Base-by-base conservation (phyloP, 2,797 vertebrate genomes). In the Phyllotis vaccarum region DNA sequence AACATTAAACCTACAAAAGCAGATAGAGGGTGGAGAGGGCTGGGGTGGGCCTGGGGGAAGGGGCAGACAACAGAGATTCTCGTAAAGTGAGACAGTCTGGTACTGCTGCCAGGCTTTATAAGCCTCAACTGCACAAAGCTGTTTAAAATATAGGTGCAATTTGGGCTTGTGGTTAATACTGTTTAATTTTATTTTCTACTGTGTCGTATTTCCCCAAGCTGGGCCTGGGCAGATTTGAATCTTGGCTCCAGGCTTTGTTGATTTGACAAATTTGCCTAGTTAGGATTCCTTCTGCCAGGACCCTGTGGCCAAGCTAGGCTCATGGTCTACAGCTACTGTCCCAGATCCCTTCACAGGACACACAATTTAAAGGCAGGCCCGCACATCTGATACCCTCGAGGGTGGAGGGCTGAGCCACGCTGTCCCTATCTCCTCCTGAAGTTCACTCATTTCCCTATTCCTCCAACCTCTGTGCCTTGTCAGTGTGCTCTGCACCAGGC, bases 141-240 rank as follows among this genome's bases (percentile, higher is more conserved):
- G 93, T 89, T 80, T 74, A 95, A 97, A 97, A 97, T 96, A 97
- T 60, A 93, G 94, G 93, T 91, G 94, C 91, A 95, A 94, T 96
- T 94, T 94, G 76, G 81, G 96, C 96, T 93, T 94, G 86, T 83
- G 97, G 85, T 97, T 96, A 96, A 92, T 92, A 68, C 82, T 87
- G 90, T 60, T 94, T 94, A 89, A 96, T 93, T 96, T 92, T 95
- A 89, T 54, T 88, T 94, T 87, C 80, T 68, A 89, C 95, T 72
- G 17, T 56, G 82, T 72, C 70, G 60, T 87, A 89, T 89, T 83
- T 96, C 86, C 94, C 96, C 86, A 89, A 37, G 79, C 89, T 40
- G 58, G 58, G 72, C 80, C 62, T 43, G 6, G 56, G 43, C 29
- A 3, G 37, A 86, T 78, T 89, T 24, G 64, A 58, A 92, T 87